These are phyloP conservation scores for Ataeniobius toweri DNA, from an alignment of 2,797 vertebrate species.

Conservation along the genomic window DNA sequence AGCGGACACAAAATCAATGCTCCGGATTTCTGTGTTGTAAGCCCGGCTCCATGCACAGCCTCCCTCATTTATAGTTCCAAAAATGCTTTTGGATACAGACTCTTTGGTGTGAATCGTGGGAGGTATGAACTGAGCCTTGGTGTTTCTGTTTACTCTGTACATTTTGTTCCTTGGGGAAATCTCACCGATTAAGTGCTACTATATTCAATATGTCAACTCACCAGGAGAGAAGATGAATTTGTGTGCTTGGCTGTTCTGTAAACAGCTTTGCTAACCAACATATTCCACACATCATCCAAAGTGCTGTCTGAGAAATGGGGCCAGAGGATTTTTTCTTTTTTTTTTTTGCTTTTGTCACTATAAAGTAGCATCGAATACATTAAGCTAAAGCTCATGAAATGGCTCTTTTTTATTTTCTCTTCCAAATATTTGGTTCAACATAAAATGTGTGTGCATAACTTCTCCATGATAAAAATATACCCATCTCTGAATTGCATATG, in stretches of 20 bases:
- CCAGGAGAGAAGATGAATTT: slow-evolving; percentile 68
- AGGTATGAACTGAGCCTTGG: slow-evolving; percentile 53
- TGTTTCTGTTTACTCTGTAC: slow-evolving; percentile 75
- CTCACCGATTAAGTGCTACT: slow-evolving; percentile 73
- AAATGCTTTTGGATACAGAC: slow-evolving; percentile 57
- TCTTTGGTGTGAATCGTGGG: slow-evolving; percentile 59
- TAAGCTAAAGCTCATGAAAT: slow-evolving; percentile 46
- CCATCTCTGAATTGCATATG: slow-evolving; percentile 67
- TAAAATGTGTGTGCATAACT: slow-evolving; percentile 39
- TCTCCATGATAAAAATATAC: slow-evolving; percentile 53
- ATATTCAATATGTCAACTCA: slow-evolving; percentile 76
- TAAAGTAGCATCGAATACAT: slow-evolving; percentile 59
- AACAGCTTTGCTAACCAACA: slow-evolving; percentile 71
- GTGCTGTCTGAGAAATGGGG: slow-evolving; percentile 26
- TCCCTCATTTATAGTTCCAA: slow-evolving; percentile 50
- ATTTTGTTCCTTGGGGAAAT: slow-evolving; percentile 73
- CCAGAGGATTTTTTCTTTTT: slow-evolving; percentile 11
- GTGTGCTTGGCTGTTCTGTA: slow-evolving; percentile 69
- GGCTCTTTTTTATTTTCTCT: slow-evolving; percentile 12
- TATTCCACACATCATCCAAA: slow-evolving; percentile 68
- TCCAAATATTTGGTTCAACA: slow-evolving; percentile 43
- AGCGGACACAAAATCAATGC: not conserved
- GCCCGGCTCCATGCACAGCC: slow-evolving; percentile 33
- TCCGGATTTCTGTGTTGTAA: slow-evolving; percentile 35
- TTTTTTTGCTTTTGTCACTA: slow-evolving; percentile 59